Conservation (phyloP, 2,113 vertebrate genomes). For the Macrotis lagotis region DNA sequence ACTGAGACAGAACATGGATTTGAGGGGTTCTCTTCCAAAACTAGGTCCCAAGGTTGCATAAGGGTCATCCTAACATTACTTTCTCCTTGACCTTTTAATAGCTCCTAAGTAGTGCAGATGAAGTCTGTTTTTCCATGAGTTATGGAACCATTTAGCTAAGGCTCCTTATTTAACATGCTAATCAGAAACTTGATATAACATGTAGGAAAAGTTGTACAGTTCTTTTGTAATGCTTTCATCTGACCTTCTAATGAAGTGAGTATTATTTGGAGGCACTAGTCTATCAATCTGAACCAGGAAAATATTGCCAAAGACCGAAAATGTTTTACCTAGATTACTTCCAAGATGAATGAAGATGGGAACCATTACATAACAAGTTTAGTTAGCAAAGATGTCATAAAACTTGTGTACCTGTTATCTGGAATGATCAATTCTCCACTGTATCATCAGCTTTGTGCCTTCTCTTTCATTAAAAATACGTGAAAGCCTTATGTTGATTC, state of each 20-base stretch:
- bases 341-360: neutral
- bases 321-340: neutral
- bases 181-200: slow-evolving; percentile 54
- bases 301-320: neutral
- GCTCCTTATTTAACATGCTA: slow-evolving; percentile 39
- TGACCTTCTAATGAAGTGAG: slow-evolving; percentile 46
- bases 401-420: neutral
- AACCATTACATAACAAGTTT: neutral
- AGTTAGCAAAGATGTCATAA: neutral
- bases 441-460: neutral
- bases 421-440: neutral
- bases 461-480: neutral
- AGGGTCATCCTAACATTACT: slow-evolving; percentile 49
- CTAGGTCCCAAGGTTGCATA: slow-evolving; percentile 61
- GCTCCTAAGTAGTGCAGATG: slow-evolving; percentile 52
- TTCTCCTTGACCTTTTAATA: slow-evolving; percentile 46
- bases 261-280: neutral
- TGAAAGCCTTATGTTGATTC: neutral
- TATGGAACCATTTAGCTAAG: slow-evolving; percentile 51
- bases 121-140: slow-evolving; percentile 55
- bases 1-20: slow-evolving; percentile 64
- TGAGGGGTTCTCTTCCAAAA: slow-evolving; percentile 58
- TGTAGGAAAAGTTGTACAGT: slow-evolving; percentile 13
- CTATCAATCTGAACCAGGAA: slow-evolving; percentile 32
- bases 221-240: slow-evolving; percentile 38